Conservation (phyloP, 2,888 invertebrate species). For the Rotaria sp. region DNA sequence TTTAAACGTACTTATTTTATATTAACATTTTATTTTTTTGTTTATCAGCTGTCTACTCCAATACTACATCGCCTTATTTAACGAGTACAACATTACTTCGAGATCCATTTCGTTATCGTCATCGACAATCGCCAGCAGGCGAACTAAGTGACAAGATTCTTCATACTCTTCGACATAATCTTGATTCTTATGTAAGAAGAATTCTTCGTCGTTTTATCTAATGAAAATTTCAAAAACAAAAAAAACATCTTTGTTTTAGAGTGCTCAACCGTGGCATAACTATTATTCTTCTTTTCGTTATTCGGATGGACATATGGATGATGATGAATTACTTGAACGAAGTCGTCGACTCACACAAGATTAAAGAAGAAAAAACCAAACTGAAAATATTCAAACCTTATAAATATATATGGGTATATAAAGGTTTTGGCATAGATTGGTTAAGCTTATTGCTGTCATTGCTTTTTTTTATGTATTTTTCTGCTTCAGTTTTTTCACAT, state of each 20-base stretch:
- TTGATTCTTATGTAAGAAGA: constrained; percentile 6
- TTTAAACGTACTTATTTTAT: neutral
- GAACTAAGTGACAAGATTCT: neutral
- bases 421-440: neutral
- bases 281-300: neutral
- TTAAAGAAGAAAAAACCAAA: neutral
- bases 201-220: neutral
- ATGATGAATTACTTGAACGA: constrained; percentile 1
- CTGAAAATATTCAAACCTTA: neutral
- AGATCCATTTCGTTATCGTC: neutral
- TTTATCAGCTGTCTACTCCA: neutral
- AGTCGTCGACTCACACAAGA: neutral
- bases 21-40: neutral
- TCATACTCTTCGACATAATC: constrained; percentile 9
- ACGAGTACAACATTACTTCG: neutral
- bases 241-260: neutral
- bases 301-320: neutral
- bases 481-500: neutral
- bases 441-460: neutral
- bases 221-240: neutral
- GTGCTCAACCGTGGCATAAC: neutral
- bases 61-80: neutral
- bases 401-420: too few relatives aligned
- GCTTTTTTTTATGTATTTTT: neutral
- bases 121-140: neutral